Percentiles rank a stretch among this genome's conserved stretches.
Evolutionary conservation across 2,888 invertebrate genomes (phyloP).

Genomic region (Melinaea menophilus): DNA sequence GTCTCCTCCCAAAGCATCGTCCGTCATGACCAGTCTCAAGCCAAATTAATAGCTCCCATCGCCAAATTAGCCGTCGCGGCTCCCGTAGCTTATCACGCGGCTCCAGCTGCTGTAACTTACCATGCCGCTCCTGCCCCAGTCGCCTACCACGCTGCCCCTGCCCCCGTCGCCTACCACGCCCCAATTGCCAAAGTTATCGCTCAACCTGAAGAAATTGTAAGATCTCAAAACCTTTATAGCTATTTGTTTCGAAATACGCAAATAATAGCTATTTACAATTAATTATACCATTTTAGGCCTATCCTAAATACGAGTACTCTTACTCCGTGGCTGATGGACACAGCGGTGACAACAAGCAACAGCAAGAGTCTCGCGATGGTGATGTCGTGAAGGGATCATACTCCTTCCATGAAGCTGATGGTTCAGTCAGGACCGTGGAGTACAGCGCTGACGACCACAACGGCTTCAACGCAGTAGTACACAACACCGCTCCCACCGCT

Average conservation of each 20-base stretch:
- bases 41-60: constrained; percentile 28
- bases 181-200: constrained; percentile 34
- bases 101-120: constrained; percentile 52
- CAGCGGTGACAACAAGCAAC: constrained; percentile 72
- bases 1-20: constrained; percentile 61
- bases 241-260: background rate
- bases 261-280: background rate
- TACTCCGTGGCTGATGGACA: constrained; percentile 73
- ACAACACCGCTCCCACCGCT: constrained; percentile 52
- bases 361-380: constrained; percentile 68
- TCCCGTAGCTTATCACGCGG: constrained; percentile 27
- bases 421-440: constrained; percentile 69
- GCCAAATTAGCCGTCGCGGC: constrained; percentile 35
- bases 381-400: constrained; percentile 72
- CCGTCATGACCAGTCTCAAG: constrained; percentile 55
- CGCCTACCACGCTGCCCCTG: constrained; percentile 45
- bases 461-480: constrained; percentile 58
- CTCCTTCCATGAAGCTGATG: constrained; percentile 71
- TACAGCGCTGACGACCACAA: constrained; percentile 71
- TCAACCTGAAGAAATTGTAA: constrained; percentile 39
- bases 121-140: constrained; percentile 52
- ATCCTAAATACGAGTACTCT: constrained; percentile 63
- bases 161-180: constrained; percentile 30
- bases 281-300: constrained; percentile 34
- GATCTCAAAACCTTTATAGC: constrained; percentile 7